Evolutionary conservation across 2,888 invertebrate genomes (phyloP).

Genomic region (Stenurella melanura): DNA sequence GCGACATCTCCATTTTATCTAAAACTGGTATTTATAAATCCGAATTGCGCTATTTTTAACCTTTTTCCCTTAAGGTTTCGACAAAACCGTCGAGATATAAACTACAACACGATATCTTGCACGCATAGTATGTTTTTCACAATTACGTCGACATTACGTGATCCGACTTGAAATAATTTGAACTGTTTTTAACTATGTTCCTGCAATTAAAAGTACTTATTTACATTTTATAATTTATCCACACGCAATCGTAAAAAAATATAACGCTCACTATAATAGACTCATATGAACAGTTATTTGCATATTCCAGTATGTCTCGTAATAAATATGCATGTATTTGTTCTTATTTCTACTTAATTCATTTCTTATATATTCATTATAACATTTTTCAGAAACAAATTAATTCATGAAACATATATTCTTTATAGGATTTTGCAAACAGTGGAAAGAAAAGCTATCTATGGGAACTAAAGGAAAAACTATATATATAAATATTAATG

Average conservation of each 20-base stretch:
- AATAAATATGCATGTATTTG: no score
- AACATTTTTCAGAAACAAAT: no score
- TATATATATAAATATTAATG: no score
- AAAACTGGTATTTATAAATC: neutral
- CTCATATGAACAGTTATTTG: no score
- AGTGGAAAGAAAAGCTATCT: no score
- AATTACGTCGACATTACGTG: slow-evolving; percentile 23
- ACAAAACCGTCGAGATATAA: neutral
- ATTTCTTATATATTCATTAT: no score
- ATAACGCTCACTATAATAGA: slow-evolving; percentile 12
- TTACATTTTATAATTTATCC: slow-evolving; percentile 28
- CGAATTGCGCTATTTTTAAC: neutral
- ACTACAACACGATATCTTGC: slow-evolving; percentile 24
- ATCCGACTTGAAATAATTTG: slow-evolving; percentile 8
- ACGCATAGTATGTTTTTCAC: slow-evolving; percentile 23
- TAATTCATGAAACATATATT: no score
- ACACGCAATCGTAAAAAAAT: slow-evolving; percentile 26
- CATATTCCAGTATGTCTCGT: no score
- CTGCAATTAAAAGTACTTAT: slow-evolving; percentile 19
- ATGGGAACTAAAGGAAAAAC: no score
- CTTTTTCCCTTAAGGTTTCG: neutral
- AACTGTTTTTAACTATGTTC: slow-evolving; percentile 18
- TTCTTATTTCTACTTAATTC: no score
- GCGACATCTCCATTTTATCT: neutral
- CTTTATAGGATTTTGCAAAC: no score